Evolutionary conservation across 1,140 invertebrate genomes (phyloP), one percentile per base, ranked within the genome.

Genomic region (Tetragnatha versicolor): DNA sequence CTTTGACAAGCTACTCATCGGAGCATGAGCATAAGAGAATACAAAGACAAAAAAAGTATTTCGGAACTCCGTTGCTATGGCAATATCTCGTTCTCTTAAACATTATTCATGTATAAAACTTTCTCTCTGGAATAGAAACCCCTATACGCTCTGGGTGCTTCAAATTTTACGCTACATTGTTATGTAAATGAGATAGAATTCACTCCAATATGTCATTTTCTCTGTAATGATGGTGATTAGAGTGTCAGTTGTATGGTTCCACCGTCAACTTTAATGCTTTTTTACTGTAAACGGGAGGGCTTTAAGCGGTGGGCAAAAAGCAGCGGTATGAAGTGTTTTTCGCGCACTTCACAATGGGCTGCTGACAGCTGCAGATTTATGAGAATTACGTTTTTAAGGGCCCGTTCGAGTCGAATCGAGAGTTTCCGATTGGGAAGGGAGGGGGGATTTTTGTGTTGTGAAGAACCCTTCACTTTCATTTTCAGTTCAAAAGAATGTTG

Each of bases 131-230:
- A 12, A 17, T 47, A 17, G 42, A 47, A 42, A 65, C 20, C 33
- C 27, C 17, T 20, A 63, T 39, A 6, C 14, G 7, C 12, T 53
- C 20, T 25, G 25, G 3, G n/a, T n/a, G n/a, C n/a, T n/a, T n/a
- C n/a, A n/a, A 53, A 31, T 45, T 65, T 65, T 22, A 42, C 9
- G 61, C 10, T 27, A 25, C 6, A 42, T 27, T 45, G 37, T 42
- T 65, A 65, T 65, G 61, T 27, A 65, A 39, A 65, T 65, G 20
- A 65, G 61, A 65, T 39, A 42, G 61, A 37, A 58, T 58, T 58
- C 27, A 58, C 55, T 58, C 35, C 35, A 33, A 6, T 39, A 35
- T 39, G 33, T 65, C 61, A 65, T 42, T 65, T 27, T n/a, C 20
- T 22, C 20, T 12, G 25, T 65, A 65, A 65, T 45, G 61, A 65